Evolutionary conservation across 2,797 vertebrate genomes (phyloP).

Genomic region (Microchirus variegatus): DNA sequence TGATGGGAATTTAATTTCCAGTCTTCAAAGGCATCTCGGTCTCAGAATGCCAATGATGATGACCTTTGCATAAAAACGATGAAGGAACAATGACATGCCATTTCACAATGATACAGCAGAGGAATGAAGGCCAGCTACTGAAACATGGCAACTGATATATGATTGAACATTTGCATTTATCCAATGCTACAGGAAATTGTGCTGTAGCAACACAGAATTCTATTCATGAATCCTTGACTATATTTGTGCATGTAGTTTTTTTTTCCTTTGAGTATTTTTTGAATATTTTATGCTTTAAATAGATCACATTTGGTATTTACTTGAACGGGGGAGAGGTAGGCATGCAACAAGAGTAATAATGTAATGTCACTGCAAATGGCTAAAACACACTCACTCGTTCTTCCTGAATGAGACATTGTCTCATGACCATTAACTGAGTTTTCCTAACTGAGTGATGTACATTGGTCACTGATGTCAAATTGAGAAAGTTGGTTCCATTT

Average conservation of each 20-base stretch:
- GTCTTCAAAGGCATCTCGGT: conserved; percentile 34
- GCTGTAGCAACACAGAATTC: neutral
- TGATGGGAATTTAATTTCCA: conserved; percentile 61
- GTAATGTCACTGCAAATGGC: too few species aligned
- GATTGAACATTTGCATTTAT: conserved; percentile 6
- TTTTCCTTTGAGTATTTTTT: neutral
- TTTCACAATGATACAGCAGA: conserved; percentile 20
- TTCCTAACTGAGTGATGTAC: too few species aligned
- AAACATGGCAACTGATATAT: conserved; percentile 7
- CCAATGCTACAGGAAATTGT: neutral
- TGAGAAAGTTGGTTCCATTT: too few species aligned
- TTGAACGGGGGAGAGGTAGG: too few species aligned
- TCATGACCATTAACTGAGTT: too few species aligned
- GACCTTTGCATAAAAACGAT: conserved; percentile 62
- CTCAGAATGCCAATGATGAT: conserved; percentile 51
- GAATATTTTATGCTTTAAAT: neutral
- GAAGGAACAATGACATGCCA: conserved; percentile 28
- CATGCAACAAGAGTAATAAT: too few species aligned
- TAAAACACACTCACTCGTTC: too few species aligned
- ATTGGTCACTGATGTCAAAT: too few species aligned
- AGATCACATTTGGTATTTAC: too few species aligned
- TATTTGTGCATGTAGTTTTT: neutral
- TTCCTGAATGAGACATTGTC: too few species aligned
- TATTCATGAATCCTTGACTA: neutral
- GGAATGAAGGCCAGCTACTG: conserved; percentile 20